These are phyloP conservation scores for Cossypha niveicapilla DNA, from an alignment of 2,797 vertebrate species.

Conservation along the genomic window DNA sequence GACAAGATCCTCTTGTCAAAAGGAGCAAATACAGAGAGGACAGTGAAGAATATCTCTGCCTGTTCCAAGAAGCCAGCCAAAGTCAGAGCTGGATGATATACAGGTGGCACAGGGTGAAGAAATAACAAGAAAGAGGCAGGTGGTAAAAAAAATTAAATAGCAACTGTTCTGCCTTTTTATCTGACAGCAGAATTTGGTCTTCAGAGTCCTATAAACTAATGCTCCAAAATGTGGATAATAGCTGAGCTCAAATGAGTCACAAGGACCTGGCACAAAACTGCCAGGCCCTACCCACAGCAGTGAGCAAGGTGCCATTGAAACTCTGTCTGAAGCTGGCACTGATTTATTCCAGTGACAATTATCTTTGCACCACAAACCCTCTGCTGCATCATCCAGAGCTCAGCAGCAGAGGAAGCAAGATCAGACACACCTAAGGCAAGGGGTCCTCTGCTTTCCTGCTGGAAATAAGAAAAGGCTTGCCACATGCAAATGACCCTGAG, in stretches of 20 bases:
- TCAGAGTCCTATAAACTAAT: not conserved
- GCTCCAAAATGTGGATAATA: not conserved
- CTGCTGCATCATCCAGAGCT: not conserved
- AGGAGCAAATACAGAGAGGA: not conserved
- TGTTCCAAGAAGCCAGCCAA: not conserved
- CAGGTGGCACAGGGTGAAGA: not conserved
- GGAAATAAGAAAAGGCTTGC: not conserved
- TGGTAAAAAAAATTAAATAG: not conserved
- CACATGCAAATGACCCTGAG: fast-evolving
- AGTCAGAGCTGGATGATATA: not conserved
- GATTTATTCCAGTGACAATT: not conserved
- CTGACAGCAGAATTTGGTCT: not conserved
- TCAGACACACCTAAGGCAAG: not conserved
- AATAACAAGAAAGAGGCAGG: not conserved
- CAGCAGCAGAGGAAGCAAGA: not conserved
- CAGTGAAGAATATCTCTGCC: not conserved
- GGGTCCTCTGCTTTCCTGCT: not conserved
- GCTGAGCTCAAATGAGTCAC: not conserved
- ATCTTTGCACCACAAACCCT: not conserved
- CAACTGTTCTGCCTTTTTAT: not conserved
- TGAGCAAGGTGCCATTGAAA: not conserved
- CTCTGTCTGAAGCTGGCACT: not conserved
- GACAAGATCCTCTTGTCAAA: not conserved
- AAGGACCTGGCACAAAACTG: not conserved
- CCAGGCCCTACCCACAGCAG: not conserved